Base-by-base conservation (phyloP, 2,888 invertebrate species). In the Chesias legatella region DNA sequence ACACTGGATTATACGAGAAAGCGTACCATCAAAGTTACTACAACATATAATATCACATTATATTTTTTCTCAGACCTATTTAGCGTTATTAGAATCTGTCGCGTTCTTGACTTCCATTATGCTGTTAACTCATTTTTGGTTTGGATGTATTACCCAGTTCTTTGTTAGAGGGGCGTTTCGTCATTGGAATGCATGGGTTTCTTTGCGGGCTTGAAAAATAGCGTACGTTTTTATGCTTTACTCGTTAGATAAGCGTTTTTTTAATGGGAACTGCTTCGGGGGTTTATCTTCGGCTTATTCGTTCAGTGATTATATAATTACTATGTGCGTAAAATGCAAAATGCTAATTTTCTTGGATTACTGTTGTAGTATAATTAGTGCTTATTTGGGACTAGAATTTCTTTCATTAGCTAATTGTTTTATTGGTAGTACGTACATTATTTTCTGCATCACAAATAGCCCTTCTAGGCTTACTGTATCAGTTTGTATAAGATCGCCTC, bases 111-210 rank as follows among this genome's bases (percentile, higher is more conserved):
- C 25, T 23, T 33, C 10, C 7, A 11, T 0, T 35, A 21, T 21
- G 10, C 3, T 23, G 11, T 10, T 33, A 17, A 10, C 32, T 24
- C 13, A 10, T 1, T 32, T 23, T 33, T 7, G 25, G 7, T 20
- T 13, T 13, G 10, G 37, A 40, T 30, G 13, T 17, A 17, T 17
- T 9, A 17, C 27, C 31, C 30, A 33, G 40, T 33, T 45, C 51
- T 51, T 54, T 51, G 51, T 54, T 44, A 28, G 35, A 44, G 46
- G 49, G 53, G 53, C 51, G 53, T 49, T 45, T 36, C 51, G 34
- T 37, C 36, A 49, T 51, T 51, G 54, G 46, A 49, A 48, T 48
- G 48, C 48, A 54, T 51, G 47, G 48, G 49, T 47, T 44, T 43
- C 51, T 49, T 54, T 49, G 48, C 43, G 39, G 47, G 48, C 44